Conservation (phyloP, 2,888 invertebrate genomes). For the Thecocarcelia acutangulata region DNA sequence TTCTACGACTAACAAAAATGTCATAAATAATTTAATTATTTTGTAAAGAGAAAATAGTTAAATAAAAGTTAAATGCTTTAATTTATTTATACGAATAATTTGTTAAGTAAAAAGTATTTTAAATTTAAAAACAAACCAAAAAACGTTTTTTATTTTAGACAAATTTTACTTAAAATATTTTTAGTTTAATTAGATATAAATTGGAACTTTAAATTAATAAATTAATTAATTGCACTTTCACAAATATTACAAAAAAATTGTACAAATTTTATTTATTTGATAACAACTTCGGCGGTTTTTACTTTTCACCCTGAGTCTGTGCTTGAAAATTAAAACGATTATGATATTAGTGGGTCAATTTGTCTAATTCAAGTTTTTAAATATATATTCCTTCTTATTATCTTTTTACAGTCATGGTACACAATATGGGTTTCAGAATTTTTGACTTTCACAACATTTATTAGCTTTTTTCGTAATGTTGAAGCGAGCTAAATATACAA, state of each 20-base stretch:
- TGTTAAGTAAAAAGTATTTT: slow-evolving; percentile 51
- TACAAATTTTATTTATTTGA: too few species aligned
- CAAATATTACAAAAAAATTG: slow-evolving; percentile 15
- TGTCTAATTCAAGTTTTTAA: too few species aligned
- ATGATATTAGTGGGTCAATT: too few species aligned
- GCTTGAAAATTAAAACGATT: too few species aligned
- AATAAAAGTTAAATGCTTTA: slow-evolving; percentile 57
- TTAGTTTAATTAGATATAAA: slow-evolving; percentile 29
- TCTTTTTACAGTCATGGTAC: too few species aligned
- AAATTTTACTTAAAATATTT: slow-evolving; percentile 28
- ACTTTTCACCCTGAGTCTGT: too few species aligned
- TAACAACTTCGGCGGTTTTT: too few species aligned
- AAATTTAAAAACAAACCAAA: slow-evolving; percentile 11
- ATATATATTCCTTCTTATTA: too few species aligned
- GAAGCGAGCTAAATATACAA: too few species aligned
- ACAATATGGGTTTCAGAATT: too few species aligned
- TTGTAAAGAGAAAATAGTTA: slow-evolving; percentile 24
- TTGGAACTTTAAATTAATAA: slow-evolving; percentile 11
- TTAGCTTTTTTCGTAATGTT: too few species aligned
- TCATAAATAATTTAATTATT: slow-evolving; percentile 26
- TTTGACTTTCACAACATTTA: too few species aligned
- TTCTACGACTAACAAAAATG: slow-evolving; percentile 26
- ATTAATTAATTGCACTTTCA: slow-evolving; percentile 17
- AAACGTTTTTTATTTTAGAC: slow-evolving; percentile 32
- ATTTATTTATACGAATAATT: slow-evolving; percentile 45